A percentile compares a stretch with the other conserved stretches of the same genome.
phyloP scores from a whole-genome alignment of 2,888 invertebrate genomes.

The Meliscaeva auricollis region DNA sequence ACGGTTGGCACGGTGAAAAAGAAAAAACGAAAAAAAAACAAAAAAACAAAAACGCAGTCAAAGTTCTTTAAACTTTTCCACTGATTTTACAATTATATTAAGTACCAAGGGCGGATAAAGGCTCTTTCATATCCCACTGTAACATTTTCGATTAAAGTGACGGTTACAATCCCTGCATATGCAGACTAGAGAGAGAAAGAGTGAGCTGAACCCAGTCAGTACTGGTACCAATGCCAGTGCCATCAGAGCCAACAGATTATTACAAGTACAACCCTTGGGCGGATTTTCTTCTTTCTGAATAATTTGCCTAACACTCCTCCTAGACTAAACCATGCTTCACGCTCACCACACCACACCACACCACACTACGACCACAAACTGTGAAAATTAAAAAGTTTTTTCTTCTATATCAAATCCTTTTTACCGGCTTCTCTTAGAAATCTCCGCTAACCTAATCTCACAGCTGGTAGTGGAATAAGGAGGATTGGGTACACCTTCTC shows the following conservation, averaged over 20 bases:
- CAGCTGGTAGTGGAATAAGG: neutral
- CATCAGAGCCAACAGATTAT: constrained; percentile 53
- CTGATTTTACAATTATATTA: constrained; percentile 73
- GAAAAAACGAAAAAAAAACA: constrained; percentile 18
- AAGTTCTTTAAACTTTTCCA: constrained; percentile 74
- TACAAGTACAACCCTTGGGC: constrained; percentile 52
- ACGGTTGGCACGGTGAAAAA: constrained; percentile 20
- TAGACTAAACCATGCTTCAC: neutral
- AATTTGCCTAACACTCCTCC: constrained; percentile 46
- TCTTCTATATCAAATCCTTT: constrained; percentile 55
- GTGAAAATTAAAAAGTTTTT: constrained; percentile 70
- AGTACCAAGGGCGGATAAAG: constrained; percentile 54
- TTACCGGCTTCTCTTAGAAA: constrained; percentile 49
- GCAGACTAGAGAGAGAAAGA: constrained; percentile 6
- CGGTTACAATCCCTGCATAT: constrained; percentile 48
- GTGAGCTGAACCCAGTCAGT: neutral
- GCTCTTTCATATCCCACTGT: constrained; percentile 58
- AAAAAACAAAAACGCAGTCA: constrained; percentile 59
- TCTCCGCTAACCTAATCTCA: constrained; percentile 62
- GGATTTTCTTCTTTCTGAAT: constrained; percentile 32
- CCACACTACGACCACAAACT: constrained; percentile 21
- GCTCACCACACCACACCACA: neutral
- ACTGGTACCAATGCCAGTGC: neutral
- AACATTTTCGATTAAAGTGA: constrained; percentile 67
- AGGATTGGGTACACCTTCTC: constrained; percentile 8